Evolutionary conservation across 1,140 invertebrate genomes (phyloP), one percentile per base, ranked within the genome.

Genomic region (Dryas iulia): DNA sequence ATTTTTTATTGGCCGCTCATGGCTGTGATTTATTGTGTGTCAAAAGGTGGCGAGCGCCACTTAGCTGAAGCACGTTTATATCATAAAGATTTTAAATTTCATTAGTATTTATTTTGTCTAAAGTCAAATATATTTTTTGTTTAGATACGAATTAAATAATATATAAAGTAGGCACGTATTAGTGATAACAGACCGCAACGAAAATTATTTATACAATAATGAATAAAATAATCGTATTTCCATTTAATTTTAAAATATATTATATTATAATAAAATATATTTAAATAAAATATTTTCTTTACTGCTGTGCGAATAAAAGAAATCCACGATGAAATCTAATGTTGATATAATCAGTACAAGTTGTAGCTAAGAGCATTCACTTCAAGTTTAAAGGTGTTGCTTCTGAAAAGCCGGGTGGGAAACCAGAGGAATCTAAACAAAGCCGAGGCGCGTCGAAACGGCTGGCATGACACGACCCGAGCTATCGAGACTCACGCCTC

Each of bases 1-100:
- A 89, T 91, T 90, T 91, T 91, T 89, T 90, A 89, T 91, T 90
- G 86, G 86, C 83, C 85, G 83, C 82, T 88, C 84, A 84, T 82
- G 77, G 79, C 80, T 78, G 80, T 90, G 87, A 91, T 91, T 91
- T 90, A 91, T 91, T 83, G 83, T 90, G 85, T 89, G 87, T 90
- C 88, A 87, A 86, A 89, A 89, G 87, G 89, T 88, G 87, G 86
- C 81, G 86, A 88, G 78, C 82, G 84, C 79, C 87, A 91, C 86
- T 91, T 91, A 91, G 71, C 79, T 70, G 67, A 75, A 87, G 83
- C 81, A 81, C 78, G 84, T 84, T 87, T 79, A 86, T 80, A 80
- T 71, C 67, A 25, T 25, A 56, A 62, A 66, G 18, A 60, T 61
- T 64, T 66, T 66, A 10, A 59, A 63, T 69, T 53, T 14, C 59